Evolutionary conservation across 2,888 invertebrate species (phyloP), one percentile per base, ranked within the genome.

Genomic region (Lepas anatifera): DNA sequence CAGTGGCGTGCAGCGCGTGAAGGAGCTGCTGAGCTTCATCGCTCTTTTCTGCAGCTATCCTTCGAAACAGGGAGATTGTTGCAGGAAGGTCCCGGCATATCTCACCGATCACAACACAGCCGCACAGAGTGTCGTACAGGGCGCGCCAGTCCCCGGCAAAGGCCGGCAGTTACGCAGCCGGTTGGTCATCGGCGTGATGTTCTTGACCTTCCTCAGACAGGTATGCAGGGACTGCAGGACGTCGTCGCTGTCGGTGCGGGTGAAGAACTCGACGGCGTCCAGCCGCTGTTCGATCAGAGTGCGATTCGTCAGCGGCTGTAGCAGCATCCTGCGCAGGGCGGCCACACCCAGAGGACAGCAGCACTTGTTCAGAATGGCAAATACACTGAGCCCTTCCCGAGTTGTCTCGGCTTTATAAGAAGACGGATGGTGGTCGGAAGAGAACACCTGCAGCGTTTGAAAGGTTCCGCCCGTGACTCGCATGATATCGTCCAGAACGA

Each of bases 371-470:
- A 89, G 84, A 58, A 92, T 78, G 46, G 86, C 86, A 78, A 83
- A 90, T 6, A 92, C 80, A 76, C 90, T 90, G 32, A 88, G 81
- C 0, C 89, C 89, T 78, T 90, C 90, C 75, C 85, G 86, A 70
- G 78, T 82, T 13, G 71, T 25, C n/a, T 64, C 81, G 10, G 82
- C 83, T 78, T 89, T 90, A 78, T 87, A 89, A 43, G 85, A 84
- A 72, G 90, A 88, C 13, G 91, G 91, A 76, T 91, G 90, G 2
- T 85, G 82, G 68, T 86, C 84, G 4, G 84, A 82, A 73, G 87
- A 85, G 79, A 93, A 90, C 73, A 95, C 87, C 78, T 91, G 88
- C 63, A 94, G 81, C 0, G 89, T 88, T 71, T 85, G 85, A 79
- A 87, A 89, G 0, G 88, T 87, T 73, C 87, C 86, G 46, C 85